These are phyloP conservation scores for Hoplodrina ambigua DNA, from an alignment of 2,888 invertebrate species.

Conservation along the genomic window DNA sequence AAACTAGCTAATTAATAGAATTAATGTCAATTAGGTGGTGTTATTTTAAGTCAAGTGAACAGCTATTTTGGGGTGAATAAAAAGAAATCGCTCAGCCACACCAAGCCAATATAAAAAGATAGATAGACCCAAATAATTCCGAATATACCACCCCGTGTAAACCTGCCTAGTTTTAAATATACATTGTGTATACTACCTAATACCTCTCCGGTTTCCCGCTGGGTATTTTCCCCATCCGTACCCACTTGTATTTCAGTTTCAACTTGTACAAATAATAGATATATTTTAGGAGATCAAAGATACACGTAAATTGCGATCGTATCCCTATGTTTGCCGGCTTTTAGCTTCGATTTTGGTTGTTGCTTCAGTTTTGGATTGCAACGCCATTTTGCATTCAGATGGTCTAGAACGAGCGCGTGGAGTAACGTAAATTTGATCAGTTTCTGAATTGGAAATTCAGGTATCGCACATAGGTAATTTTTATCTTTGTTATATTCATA, in stretches of 20 bases:
- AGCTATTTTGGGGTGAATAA: background rate
- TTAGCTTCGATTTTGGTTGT: slow-evolving; percentile 20
- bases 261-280: slow-evolving; percentile 40
- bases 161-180: slow-evolving; percentile 26
- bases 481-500: background rate
- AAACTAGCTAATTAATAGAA: too few relatives aligned
- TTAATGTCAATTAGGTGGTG: too few relatives aligned
- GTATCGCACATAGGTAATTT: too few relatives aligned
- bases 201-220: slow-evolving; percentile 40
- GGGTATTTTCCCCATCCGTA: slow-evolving; percentile 36
- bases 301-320: slow-evolving; percentile 36
- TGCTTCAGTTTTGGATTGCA: slow-evolving; percentile 8
- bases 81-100: background rate
- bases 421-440: background rate
- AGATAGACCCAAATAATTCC: background rate
- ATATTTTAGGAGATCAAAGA: slow-evolving; percentile 46
- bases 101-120: slow-evolving; percentile 3
- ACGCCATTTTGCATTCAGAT: background rate
- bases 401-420: too few relatives aligned
- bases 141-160: background rate
- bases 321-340: slow-evolving; percentile 22
- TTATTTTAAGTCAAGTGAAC: background rate
- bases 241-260: slow-evolving; percentile 44
- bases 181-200: slow-evolving; percentile 21
- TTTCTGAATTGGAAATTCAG: too few relatives aligned